These are phyloP conservation scores for Poeciliopsis presidionis DNA, from an alignment of 2,797 vertebrate species.

Conservation along the genomic window DNA sequence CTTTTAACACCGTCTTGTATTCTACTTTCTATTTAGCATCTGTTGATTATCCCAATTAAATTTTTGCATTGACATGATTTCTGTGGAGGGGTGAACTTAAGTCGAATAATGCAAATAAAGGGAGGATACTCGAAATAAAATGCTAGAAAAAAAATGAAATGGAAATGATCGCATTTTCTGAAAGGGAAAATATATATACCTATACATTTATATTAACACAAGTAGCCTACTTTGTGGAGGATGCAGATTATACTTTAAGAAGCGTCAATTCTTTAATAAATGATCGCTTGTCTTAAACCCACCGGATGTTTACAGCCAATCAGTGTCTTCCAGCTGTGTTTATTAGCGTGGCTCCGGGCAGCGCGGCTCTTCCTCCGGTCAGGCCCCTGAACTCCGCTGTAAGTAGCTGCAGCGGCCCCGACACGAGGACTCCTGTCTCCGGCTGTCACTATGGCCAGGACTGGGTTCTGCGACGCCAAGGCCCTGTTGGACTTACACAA, in stretches of 20 bases:
- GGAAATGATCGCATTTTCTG: not conserved
- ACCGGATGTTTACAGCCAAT: conserved; percentile 47
- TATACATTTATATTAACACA: too few species aligned
- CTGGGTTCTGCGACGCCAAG: conserved; percentile 80
- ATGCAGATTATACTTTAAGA: not conserved
- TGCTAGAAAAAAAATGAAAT: not conserved
- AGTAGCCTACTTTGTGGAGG: not conserved
- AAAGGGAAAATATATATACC: not conserved
- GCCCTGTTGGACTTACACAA: conserved; percentile 82
- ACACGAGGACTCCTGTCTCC: conserved; percentile 39
- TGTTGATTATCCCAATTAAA: not conserved
- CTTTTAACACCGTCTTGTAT: not conserved
- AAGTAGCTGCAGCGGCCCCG: conserved; percentile 80
- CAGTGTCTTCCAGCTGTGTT: conserved; percentile 48
- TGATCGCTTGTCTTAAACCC: not conserved
- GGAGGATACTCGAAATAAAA: not conserved
- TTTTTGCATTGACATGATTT: not conserved
- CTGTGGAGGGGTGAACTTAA: not conserved
- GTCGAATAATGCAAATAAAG: not conserved
- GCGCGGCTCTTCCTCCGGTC: conserved; percentile 7
- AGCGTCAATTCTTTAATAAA: not conserved
- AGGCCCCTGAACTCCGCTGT: conserved; percentile 35
- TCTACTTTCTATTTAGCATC: too few species aligned
- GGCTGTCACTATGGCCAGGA: conserved; percentile 78
- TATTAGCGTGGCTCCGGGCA: conserved; percentile 36